These are phyloP conservation scores for Zaprionus lachaisei DNA, from an alignment of 1,140 invertebrate species.

Conservation along the genomic window DNA sequence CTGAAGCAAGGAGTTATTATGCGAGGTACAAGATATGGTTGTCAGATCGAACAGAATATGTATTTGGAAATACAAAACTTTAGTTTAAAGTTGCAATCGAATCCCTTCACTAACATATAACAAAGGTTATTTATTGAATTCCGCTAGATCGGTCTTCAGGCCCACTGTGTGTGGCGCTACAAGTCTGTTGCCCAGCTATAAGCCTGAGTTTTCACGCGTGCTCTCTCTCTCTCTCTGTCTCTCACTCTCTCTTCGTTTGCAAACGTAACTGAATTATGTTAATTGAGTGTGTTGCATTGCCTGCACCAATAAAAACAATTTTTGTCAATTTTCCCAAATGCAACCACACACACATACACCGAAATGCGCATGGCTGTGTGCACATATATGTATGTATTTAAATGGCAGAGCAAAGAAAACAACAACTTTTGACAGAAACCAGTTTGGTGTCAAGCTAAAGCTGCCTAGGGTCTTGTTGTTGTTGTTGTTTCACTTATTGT, in stretches of 20 bases:
- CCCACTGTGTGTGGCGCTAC: no score
- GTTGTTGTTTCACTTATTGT: slow-evolving; percentile 32
- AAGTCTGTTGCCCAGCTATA: slow-evolving; percentile 8
- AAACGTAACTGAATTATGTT: slow-evolving; percentile 12
- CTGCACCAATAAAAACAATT: not conserved
- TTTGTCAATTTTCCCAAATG: slow-evolving; percentile 8
- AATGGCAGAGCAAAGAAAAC: slow-evolving; percentile 50
- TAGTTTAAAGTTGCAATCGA: no score
- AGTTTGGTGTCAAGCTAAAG: slow-evolving; percentile 30
- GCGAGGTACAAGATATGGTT: no score
- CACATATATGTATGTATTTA: slow-evolving; percentile 30
- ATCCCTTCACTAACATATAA: no score
- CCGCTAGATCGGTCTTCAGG: no score
- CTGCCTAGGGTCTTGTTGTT: slow-evolving; percentile 36
- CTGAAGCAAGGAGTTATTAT: no score
- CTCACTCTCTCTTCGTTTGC: not conserved
- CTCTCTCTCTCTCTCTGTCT: not conserved
- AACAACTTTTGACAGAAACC: slow-evolving; percentile 49
- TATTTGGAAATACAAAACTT: no score
- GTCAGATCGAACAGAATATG: no score
- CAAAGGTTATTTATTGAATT: no score
- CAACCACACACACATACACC: not conserved
- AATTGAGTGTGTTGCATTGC: slow-evolving; percentile 5
- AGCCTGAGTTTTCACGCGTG: not conserved
- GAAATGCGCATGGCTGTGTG: not conserved